phyloP scores from a whole-genome alignment of 2,113 vertebrate genomes.

The Acanthochromis polyacanthus region DNA sequence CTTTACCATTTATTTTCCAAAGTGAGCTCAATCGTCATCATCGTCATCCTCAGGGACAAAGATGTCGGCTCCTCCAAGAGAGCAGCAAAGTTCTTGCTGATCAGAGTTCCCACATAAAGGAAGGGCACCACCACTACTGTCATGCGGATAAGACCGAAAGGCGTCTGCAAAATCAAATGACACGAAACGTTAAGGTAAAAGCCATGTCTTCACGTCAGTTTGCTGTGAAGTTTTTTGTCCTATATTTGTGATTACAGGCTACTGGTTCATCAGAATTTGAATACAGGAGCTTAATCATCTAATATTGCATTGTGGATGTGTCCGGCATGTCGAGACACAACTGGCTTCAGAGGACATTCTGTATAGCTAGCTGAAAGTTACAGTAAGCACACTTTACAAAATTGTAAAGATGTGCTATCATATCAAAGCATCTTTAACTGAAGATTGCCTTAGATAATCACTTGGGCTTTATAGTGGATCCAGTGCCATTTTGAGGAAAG shows the following conservation, averaged over 20 bases:
- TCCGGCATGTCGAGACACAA: too few species aligned
- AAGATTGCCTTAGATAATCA: too few species aligned
- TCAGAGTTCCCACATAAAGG: slow-evolving; percentile 93
- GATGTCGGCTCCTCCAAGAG: slow-evolving; percentile 96
- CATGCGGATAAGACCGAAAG: slow-evolving; percentile 94
- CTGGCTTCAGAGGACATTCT: too few species aligned
- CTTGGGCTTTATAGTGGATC: too few species aligned
- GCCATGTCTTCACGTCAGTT: background rate
- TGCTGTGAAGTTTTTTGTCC: background rate
- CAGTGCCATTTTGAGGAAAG: too few species aligned
- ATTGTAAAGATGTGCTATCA: too few species aligned
- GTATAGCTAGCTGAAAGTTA: too few species aligned
- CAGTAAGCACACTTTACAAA: too few species aligned
- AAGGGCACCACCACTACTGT: slow-evolving; percentile 94
- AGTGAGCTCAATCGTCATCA: slow-evolving; percentile 89
- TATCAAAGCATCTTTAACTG: too few species aligned
- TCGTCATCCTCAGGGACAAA: slow-evolving; percentile 98
- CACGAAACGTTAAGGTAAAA: background rate
- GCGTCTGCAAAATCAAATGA: slow-evolving; percentile 81
- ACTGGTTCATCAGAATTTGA: background rate
- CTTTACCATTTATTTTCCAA: slow-evolving; percentile 28
- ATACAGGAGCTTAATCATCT: background rate
- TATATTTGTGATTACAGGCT: background rate
- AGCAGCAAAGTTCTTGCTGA: slow-evolving; percentile 96
- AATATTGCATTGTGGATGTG: too few species aligned